Evolutionary conservation across 2,888 invertebrate genomes (phyloP).

Genomic region (Norana najaformis): DNA sequence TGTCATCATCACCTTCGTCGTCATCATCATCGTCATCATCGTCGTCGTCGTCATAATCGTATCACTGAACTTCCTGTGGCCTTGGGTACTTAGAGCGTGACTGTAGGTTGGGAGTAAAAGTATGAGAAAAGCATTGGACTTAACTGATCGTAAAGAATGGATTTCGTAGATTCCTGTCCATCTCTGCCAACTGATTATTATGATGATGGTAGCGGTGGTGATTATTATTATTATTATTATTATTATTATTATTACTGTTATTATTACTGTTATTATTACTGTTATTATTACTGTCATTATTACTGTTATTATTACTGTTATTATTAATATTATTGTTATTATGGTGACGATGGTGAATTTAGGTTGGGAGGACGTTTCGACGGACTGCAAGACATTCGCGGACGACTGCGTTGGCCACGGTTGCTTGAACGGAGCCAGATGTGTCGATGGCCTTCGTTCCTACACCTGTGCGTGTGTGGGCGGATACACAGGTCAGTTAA

Average conservation of each 20-base stretch:
- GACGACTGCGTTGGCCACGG: conserved; percentile 37
- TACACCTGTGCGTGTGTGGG: conserved; percentile 46
- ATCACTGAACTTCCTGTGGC: not conserved
- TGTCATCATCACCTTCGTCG: not conserved
- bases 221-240: too few species aligned
- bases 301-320: too few species aligned
- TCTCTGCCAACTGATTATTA: too few species aligned
- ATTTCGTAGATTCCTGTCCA: not conserved
- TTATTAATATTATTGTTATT: not conserved
- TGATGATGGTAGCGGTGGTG: too few species aligned
- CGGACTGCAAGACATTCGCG: conserved; percentile 24
- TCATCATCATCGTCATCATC: not conserved
- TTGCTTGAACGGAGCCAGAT: conserved; percentile 37
- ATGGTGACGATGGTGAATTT: too few species aligned
- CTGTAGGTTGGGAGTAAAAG: not conserved
- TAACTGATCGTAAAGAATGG: not conserved
- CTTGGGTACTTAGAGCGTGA: too few species aligned
- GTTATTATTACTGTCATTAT: too few species aligned
- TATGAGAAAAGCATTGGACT: not conserved
- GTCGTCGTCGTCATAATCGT: not conserved
- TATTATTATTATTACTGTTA: not conserved
- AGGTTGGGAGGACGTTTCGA: conserved; percentile 40
- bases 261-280: not conserved
- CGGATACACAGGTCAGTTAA: conserved; percentile 43
- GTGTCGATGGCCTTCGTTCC: conserved; percentile 39